phyloP scores from a whole-genome alignment of 2,888 invertebrate species.

The Polyommatus icarus region DNA sequence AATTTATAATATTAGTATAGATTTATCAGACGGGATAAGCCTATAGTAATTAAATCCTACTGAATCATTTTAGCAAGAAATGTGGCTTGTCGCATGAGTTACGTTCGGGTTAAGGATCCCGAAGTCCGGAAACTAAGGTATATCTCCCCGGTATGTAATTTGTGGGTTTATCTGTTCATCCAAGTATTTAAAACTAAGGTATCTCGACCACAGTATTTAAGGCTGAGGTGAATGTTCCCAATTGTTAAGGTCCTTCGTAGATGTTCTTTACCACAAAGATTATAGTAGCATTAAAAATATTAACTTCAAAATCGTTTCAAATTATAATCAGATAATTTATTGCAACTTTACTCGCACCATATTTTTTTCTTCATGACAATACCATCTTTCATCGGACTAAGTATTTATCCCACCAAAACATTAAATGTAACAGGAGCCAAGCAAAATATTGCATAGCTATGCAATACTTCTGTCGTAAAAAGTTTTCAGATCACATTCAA shows the following conservation, averaged over 20 bases:
- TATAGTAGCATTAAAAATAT: background rate
- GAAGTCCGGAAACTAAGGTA: slow-evolving; percentile 8
- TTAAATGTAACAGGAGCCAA: no score
- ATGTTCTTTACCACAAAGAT: background rate
- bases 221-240: slow-evolving; percentile 13
- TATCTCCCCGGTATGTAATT: background rate
- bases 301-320: background rate
- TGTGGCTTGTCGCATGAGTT: slow-evolving; percentile 3
- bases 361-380: no score
- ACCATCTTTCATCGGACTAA: no score
- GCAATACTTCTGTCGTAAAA: no score
- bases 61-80: slow-evolving; percentile 17
- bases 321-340: no score
- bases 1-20: background rate
- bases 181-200: slow-evolving; percentile 18
- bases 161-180: slow-evolving; percentile 19
- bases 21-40: background rate
- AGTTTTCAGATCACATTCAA: no score
- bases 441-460: no score
- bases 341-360: no score
- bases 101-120: slow-evolving; percentile 5
- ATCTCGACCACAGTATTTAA: background rate
- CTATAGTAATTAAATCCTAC: background rate
- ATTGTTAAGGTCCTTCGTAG: slow-evolving; percentile 1
- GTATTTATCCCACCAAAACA: no score